Evolutionary conservation across 2,113 vertebrate genomes (phyloP), one percentile per base, ranked within the genome.

Genomic region (Neolamprologus caudopunctatus): DNA sequence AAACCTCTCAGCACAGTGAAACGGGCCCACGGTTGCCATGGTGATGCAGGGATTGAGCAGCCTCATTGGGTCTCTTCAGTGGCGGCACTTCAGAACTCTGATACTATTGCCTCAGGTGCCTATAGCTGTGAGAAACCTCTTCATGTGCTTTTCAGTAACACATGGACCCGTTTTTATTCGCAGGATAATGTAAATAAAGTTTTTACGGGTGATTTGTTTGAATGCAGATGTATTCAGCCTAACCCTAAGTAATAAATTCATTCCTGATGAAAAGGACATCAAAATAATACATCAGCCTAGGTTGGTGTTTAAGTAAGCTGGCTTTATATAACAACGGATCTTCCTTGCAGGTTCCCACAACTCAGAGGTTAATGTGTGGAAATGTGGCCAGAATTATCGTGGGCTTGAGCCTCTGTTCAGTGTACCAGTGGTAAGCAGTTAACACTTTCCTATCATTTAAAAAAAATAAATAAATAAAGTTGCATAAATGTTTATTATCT

Each of bases 91-190:
- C 96, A 97, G 78, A 99, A 98, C 95, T 98, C 97, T 0, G 98
- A 99, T 91, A 96, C 97, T 0, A 94, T 98, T 17, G 98, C 97
- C 58, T 97, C 98, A 96, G 98, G 98, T 97, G 93, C 94, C 73
- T 96, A 86, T 63, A 90, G 95, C 95, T 94, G 94, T 94, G 95
- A 93, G 92, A 89, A 83, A 93, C 61, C 14, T 85, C 16, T 40
- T 83, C 53, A 78, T 40, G 5, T 81, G 81, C 86, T 68, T 88
- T 82, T 82, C 55, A 57, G 4, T 75, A 57, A 54, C 57, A 2
- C 21, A 11, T 55, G 50, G 9, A 11, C 37, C 45, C 19, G 8
- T 45, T 84, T 14, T 57, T 21, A 42, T 57, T 5, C 4, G 4
- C 28, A 71, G 17, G n/a, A 50, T 3, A 3, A 10, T 2, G 3